Evolutionary conservation across 2,888 invertebrate genomes (phyloP).

Genomic region (Dione juno): DNA sequence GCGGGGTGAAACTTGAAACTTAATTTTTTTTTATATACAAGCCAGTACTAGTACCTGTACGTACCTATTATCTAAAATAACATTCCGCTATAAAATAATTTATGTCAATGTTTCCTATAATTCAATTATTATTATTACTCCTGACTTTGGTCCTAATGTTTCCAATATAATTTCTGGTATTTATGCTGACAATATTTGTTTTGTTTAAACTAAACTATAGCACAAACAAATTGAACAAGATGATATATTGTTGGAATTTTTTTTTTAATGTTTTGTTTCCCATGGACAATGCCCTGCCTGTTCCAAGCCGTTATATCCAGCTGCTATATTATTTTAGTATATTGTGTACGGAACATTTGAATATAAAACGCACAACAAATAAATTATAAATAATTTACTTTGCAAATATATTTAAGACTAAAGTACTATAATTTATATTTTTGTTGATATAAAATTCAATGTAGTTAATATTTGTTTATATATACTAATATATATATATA

Average conservation of each 20-base stretch:
- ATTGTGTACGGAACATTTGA: background rate
- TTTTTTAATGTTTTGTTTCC: conserved; percentile 1
- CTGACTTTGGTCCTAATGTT: background rate
- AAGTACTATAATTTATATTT: too few species aligned
- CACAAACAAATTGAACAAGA: too few species aligned
- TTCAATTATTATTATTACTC: background rate
- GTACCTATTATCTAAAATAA: background rate
- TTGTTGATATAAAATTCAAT: too few species aligned
- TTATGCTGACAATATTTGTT: background rate
- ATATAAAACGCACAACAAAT: background rate
- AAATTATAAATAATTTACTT: too few species aligned
- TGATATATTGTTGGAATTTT: too few species aligned
- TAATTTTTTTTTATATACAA: background rate
- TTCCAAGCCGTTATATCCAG: conserved; percentile 12
- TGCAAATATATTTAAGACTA: too few species aligned
- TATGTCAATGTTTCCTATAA: background rate
- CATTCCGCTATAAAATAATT: background rate
- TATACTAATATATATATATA: too few species aligned
- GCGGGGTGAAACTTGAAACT: too few species aligned
- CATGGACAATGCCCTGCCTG: conserved; percentile 8
- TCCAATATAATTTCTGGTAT: background rate
- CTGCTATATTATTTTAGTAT: conserved; percentile 10
- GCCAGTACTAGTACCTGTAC: background rate
- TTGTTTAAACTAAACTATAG: background rate
- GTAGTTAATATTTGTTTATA: too few species aligned